Percentiles rank a stretch among this genome's conserved stretches.
phyloP scores from a whole-genome alignment of 2,113 vertebrate species.

The Trichechus manatus region DNA sequence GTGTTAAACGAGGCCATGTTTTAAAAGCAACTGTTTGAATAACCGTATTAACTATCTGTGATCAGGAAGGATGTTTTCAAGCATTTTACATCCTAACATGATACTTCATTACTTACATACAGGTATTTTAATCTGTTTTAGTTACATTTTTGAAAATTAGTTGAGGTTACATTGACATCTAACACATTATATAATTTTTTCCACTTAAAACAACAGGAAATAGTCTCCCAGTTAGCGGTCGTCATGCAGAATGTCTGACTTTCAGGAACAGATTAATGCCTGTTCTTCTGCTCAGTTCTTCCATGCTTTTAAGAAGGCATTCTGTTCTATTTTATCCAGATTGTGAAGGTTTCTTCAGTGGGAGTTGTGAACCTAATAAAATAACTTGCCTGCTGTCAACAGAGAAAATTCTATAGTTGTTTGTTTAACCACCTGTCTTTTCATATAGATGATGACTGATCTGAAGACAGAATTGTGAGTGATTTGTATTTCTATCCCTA shows the following conservation, averaged over 20 bases:
- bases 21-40: background rate
- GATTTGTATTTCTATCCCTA: background rate
- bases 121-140: background rate
- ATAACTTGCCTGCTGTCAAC: background rate
- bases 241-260: background rate
- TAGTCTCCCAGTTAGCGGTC: background rate
- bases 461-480: background rate
- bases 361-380: background rate
- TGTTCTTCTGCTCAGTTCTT: background rate
- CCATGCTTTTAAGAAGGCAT: background rate
- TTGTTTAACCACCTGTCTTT: background rate
- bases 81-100: background rate
- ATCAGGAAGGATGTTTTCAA: background rate
- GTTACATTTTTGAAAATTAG: background rate
- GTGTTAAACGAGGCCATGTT: background rate
- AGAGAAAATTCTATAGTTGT: background rate
- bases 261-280: background rate
- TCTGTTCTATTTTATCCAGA: constrained; percentile 12
- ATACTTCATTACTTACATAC: background rate
- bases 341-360: background rate
- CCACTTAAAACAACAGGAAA: background rate
- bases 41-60: background rate
- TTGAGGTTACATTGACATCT: background rate
- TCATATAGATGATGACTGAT: background rate
- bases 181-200: background rate